phyloP scores from a whole-genome alignment of 2,797 vertebrate species.

The Australoheros facetus region DNA sequence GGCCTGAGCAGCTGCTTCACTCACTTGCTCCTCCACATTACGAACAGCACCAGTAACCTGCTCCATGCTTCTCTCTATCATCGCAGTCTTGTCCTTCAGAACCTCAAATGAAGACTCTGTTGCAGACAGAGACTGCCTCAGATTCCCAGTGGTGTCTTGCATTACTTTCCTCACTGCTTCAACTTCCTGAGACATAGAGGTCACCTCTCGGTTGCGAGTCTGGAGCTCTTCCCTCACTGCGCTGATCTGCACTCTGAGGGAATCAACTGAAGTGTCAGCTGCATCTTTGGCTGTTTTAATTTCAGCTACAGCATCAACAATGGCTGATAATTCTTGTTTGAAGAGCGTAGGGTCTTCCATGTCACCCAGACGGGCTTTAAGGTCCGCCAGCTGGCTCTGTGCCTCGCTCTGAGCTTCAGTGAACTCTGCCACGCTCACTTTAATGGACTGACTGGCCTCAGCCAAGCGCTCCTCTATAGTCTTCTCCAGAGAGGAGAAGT shows the following conservation, averaged over 20 bases:
- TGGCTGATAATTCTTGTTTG: constrained; percentile 81
- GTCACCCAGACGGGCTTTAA: constrained; percentile 85
- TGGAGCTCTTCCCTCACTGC: constrained; percentile 88
- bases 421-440: constrained; percentile 88
- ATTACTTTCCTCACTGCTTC: constrained; percentile 83
- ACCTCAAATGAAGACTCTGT: constrained; percentile 72
- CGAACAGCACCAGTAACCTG: constrained; percentile 62
- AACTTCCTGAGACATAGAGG: constrained; percentile 86
- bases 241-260: constrained; percentile 84
- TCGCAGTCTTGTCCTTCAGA: constrained; percentile 75
- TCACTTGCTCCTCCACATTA: constrained; percentile 65
- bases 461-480: constrained; percentile 91
- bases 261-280: constrained; percentile 75
- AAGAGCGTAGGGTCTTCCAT: constrained; percentile 73
- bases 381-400: constrained; percentile 85
- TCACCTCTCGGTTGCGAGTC: constrained; percentile 89
- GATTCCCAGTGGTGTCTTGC: constrained; percentile 72
- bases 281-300: constrained; percentile 77
- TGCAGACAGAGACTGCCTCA: constrained; percentile 80
- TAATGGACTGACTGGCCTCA: constrained; percentile 90
- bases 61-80: constrained; percentile 73
- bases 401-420: constrained; percentile 87
- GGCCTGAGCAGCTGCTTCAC: constrained; percentile 58
- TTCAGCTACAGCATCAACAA: constrained; percentile 80
- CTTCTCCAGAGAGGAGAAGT: constrained; percentile 91